Evolutionary conservation across 2,113 vertebrate genomes (phyloP).

Genomic region (Lasiurus cinereus): DNA sequence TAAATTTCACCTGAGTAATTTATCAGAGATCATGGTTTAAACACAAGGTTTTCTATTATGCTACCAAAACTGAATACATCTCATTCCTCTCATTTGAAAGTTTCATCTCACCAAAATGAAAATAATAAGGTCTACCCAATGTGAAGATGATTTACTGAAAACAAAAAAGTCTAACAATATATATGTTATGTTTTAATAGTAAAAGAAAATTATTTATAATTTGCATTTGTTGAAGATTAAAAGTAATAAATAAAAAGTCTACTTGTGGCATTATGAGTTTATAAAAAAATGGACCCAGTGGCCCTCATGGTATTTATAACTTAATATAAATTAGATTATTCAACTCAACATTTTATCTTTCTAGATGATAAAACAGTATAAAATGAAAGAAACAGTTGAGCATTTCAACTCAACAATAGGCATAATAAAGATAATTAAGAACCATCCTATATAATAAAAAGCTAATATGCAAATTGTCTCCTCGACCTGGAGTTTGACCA

Average conservation of each 20-base stretch:
- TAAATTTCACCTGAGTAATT: not conserved
- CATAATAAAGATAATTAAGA: not conserved
- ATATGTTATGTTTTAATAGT: not conserved
- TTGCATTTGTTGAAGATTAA: not conserved
- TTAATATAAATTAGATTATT: not conserved
- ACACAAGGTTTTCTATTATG: not conserved
- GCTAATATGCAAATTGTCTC: no score
- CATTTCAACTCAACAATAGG: not conserved
- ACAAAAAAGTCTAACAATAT: not conserved
- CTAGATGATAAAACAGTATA: not conserved
- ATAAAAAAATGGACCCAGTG: not conserved
- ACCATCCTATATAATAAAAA: not conserved
- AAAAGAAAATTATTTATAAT: slow-evolving; percentile 6
- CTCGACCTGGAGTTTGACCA: no score
- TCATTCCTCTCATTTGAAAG: not conserved
- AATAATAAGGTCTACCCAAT: not conserved
- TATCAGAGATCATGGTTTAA: not conserved
- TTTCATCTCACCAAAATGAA: not conserved
- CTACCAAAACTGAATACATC: not conserved
- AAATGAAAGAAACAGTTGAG: not conserved
- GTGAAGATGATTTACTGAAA: no score
- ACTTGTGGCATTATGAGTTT: not conserved
- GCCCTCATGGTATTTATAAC: not conserved
- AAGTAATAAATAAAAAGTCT: not conserved
- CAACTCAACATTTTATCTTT: not conserved